Evolutionary conservation across 2,113 vertebrate genomes (phyloP), one percentile per base, ranked within the genome.

Genomic region (Ondatra zibethicus): DNA sequence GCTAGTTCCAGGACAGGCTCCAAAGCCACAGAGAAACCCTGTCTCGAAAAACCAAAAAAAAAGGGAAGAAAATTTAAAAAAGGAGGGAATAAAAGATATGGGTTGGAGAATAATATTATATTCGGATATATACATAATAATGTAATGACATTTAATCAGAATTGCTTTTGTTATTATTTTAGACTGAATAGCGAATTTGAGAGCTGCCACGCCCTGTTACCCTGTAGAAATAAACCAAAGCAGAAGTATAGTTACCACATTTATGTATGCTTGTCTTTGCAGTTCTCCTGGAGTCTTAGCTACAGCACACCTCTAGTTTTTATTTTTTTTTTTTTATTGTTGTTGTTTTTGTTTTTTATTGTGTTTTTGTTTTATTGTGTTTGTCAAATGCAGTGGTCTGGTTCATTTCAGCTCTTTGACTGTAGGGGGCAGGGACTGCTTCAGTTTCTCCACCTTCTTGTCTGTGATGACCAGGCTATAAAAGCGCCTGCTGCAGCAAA

Each of bases 101-200:
- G 88, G 5, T 77, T 91, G 29, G 16, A 50, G 29, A 76, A 39
- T 11, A 23, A 42, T 42, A 9, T 5, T 25, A 29, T 31, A 47
- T 47, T 29, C 11, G 3, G 29, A 14, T 33, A 19, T 78, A 14
- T 78, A 50, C 76, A 78, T 2, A 47, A 5, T 25, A 4, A 76
- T 45, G 45, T 77, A 77, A 66, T 85, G 29, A 70, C 65, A 68
- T 96, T 85, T 29, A 92, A 45, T 9, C 4, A 72, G n/a, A 75
- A 72, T 85, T 96, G 9, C 55, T 94, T 88, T 75, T 88, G 29
- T 29, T 78, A 25, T 33, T 91, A 65, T 23, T 87, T 81, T 76
- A 72, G 85, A 78, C 93, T 78, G 8, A 10, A 9, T 68, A 95
- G 12, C 27, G 88, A 3, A 16, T 94, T 42, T 92, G 47, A 36